phyloP scores from a whole-genome alignment of 2,888 invertebrate species.

The Stramonita haemastoma region DNA sequence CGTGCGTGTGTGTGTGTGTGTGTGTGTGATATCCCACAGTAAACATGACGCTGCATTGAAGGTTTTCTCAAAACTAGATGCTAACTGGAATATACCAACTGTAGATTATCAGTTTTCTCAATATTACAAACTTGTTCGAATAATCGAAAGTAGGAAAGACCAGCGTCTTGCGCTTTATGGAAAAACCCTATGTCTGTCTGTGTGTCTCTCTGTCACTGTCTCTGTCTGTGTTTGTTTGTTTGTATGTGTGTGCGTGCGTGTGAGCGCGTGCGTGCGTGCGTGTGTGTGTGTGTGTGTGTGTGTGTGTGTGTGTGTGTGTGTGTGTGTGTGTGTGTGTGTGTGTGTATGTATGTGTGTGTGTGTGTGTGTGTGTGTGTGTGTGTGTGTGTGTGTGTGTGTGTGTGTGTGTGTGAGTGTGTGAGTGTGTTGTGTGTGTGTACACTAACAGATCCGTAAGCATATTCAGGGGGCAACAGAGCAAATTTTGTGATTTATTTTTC shows the following conservation, averaged over 20 bases:
- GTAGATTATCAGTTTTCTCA: no score
- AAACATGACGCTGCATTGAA: no score
- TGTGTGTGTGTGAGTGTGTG: neutral
- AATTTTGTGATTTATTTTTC: no score
- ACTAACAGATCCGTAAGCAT: no score
- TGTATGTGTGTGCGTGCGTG: neutral
- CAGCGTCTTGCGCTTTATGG: no score
- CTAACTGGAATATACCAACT: no score
- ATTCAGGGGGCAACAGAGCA: no score
- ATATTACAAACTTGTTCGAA: no score
- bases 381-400: neutral
- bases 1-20: neutral
- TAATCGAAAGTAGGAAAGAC: no score
- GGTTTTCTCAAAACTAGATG: no score
- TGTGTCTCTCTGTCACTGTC: neutral
- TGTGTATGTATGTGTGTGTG: neutral
- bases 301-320: neutral
- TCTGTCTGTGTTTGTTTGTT: neutral
- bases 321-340: neutral
- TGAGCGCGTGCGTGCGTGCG: neutral
- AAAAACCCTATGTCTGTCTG: neutral
- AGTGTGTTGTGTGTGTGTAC: neutral
- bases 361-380: neutral
- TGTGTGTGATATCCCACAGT: no score
- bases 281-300: conserved; percentile 23